phyloP scores from a whole-genome alignment of 2,797 vertebrate genomes.

The Decapterus maruadsi region DNA sequence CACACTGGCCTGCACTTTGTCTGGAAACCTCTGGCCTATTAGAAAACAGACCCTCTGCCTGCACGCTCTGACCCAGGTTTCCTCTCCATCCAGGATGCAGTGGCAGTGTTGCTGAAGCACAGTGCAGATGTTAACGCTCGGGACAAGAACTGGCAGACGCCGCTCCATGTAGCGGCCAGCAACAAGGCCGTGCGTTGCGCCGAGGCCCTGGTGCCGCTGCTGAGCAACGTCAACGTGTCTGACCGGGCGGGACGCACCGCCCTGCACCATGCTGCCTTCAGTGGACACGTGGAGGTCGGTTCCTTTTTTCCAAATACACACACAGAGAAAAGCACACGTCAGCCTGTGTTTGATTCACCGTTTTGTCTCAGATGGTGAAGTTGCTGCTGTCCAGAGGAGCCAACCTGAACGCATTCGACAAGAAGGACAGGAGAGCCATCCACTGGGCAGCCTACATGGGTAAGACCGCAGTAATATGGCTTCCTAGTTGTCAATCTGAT shows the following conservation, averaged over 20 bases:
- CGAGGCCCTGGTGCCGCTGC: conserved; percentile 93
- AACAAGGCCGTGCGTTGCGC: conserved; percentile 96
- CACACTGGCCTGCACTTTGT: conserved; percentile 19
- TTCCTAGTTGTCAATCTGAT: background rate
- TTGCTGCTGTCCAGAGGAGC: conserved; percentile 96
- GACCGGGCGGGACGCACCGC: conserved; percentile 95
- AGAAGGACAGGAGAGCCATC: conserved; percentile 96
- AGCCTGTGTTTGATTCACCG: background rate
- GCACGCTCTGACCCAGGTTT: conserved; percentile 18
- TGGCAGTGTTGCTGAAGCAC: conserved; percentile 95
- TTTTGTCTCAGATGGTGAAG: conserved; percentile 92
- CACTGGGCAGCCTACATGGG: conserved; percentile 99
- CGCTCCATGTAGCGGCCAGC: conserved; percentile 94
- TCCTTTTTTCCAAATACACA: background rate
- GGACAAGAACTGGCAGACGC: conserved; percentile 99
- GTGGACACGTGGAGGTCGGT: conserved; percentile 93
- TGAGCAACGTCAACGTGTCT: conserved; percentile 96
- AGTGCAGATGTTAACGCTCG: conserved; percentile 97
- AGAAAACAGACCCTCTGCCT: conserved; percentile 16
- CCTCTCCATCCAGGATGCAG: conserved; percentile 87
- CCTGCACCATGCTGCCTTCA: conserved; percentile 96
- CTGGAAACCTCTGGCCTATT: background rate
- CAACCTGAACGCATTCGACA: conserved; percentile 98
- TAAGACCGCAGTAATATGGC: conserved; percentile 71
- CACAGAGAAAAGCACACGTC: background rate